phyloP scores from a whole-genome alignment of 2,888 invertebrate species.

The Pantelozetes paolii region DNA sequence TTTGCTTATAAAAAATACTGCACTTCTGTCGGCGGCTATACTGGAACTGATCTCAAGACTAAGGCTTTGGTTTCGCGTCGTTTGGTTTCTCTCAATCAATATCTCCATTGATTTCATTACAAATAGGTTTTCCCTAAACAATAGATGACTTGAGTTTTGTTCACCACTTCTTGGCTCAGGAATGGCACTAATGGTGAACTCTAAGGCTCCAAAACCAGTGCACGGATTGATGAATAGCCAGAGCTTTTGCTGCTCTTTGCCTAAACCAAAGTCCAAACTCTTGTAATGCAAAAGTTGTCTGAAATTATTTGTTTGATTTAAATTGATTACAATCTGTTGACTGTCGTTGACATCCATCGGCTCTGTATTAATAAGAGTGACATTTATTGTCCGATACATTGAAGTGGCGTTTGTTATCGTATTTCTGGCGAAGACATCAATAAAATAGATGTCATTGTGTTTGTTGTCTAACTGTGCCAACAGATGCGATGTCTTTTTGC shows the following conservation, averaged over 20 bases:
- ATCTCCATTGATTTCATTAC: background rate
- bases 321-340: background rate
- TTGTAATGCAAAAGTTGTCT: background rate
- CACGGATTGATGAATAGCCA: slow-evolving; percentile 1
- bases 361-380: background rate
- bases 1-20: slow-evolving; percentile 43
- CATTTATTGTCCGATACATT: slow-evolving; percentile 51
- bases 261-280: background rate
- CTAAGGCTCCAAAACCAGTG: background rate
- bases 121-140: background rate
- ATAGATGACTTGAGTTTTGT: background rate
- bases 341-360: background rate
- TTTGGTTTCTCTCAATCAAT: background rate
- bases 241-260: background rate
- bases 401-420: slow-evolving; percentile 57
- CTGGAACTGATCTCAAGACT: slow-evolving; percentile 20
- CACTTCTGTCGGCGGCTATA: background rate
- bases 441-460: slow-evolving; percentile 54
- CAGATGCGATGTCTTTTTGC: slow-evolving; percentile 56
- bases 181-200: background rate
- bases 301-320: slow-evolving; percentile 14
- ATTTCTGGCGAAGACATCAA: slow-evolving; percentile 59
- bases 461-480: slow-evolving; percentile 56
- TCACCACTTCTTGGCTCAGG: background rate
- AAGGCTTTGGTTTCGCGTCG: background rate